Base-by-base conservation (phyloP, 2,888 invertebrate genomes). In the Ophion ellenae region DNA sequence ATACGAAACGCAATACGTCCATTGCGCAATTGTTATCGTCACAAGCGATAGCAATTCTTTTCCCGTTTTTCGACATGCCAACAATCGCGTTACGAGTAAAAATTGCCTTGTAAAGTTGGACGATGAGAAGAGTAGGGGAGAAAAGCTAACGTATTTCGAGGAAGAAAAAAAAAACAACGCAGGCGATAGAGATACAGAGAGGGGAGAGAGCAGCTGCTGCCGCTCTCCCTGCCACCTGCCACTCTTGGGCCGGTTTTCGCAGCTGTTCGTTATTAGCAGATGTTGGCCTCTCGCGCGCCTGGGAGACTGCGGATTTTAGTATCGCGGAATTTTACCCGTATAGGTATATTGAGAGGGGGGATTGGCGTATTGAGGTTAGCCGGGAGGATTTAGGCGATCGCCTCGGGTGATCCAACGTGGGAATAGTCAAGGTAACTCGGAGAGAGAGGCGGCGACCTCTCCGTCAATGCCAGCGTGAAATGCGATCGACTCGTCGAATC, bases 361-460 rank as follows among this genome's bases (percentile, higher is more conserved):
- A 47, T 2, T 2, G 47, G 14, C 20, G 47, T 10, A 17, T n/a
- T 45, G 9, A 11, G 20, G n/a, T 24, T 17, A 71, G 47, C 40
- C 64, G n/a, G 57, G 28, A 59, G 36, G 36, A 20, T 74, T 83
- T 88, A 89, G 87, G 84, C 74, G 92, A 87, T 90, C 88, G 90
- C 89, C 83, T 86, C 57, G 79, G 89, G 90, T 87, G 92, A 89
- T 92, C 92, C 94, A 92, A 92, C 94, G 94, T 88, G 93, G 94
- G 93, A 93, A 70, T 74, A 66, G 63, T 80, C 90, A 91, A 94
- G 94, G 94, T 94, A 94, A 94, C 87, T 91, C 90, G 90, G 93
- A 93, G 92, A 92, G 93, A 93, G 93, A 93, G 94, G 92, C 91
- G 80, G 91, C 92, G 93, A 92, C 89, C 93, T 92, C 92, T 93